Percentiles rank a stretch among this genome's conserved stretches.
phyloP scores from a whole-genome alignment of 2,888 invertebrate species.

The Teleogryllus oceanicus region DNA sequence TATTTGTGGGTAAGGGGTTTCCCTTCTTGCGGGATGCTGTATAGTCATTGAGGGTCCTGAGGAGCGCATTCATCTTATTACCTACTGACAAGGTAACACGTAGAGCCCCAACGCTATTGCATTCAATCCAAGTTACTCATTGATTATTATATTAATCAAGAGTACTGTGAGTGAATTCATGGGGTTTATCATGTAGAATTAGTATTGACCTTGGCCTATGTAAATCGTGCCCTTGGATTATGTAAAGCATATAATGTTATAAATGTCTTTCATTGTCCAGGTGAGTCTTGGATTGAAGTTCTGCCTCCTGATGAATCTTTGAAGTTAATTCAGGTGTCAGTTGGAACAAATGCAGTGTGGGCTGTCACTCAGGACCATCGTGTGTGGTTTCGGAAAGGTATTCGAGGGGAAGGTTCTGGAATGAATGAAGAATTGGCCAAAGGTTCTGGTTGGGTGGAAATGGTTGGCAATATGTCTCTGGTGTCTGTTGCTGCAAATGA shows the following conservation, averaged over 20 bases:
- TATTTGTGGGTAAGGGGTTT: no score
- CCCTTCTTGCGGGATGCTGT: no score
- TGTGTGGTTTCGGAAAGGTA: slow-evolving; percentile 82
- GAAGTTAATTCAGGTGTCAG: slow-evolving; percentile 71
- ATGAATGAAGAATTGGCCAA: slow-evolving; percentile 71
- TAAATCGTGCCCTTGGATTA: no score
- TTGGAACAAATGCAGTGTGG: slow-evolving; percentile 77
- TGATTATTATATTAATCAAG: background rate
- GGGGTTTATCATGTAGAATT: background rate
- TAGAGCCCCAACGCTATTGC: no score
- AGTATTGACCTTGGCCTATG: no score
- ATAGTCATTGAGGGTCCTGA: no score
- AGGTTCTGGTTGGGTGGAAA: slow-evolving; percentile 85
- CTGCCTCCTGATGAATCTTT: slow-evolving; percentile 68
- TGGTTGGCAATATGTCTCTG: slow-evolving; percentile 78
- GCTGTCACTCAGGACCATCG: slow-evolving; percentile 77
- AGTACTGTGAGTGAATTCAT: background rate
- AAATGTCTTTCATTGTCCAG: slow-evolving; percentile 44
- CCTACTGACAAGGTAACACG: no score
- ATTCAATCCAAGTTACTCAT: background rate
- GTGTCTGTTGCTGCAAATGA: slow-evolving; percentile 84
- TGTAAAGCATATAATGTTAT: background rate
- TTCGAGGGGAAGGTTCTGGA: slow-evolving; percentile 61
- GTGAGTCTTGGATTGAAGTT: slow-evolving; percentile 76
- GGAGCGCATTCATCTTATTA: no score